These are phyloP conservation scores for Dromaius novaehollandiae DNA, from an alignment of 2,113 vertebrate species.

Conservation along the genomic window DNA sequence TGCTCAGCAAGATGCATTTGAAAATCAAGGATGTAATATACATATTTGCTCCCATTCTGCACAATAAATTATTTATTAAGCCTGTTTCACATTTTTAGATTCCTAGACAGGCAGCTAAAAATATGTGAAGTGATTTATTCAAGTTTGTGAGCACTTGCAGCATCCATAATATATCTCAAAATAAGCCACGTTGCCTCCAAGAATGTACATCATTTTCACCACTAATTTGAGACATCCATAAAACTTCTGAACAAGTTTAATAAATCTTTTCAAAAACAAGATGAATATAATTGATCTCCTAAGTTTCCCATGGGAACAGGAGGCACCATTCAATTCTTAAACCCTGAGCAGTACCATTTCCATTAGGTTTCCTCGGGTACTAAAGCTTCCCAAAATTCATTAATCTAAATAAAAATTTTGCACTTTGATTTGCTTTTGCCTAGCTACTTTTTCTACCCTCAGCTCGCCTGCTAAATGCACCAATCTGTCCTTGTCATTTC, in stretches of 20 bases:
- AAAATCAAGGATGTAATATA: slow-evolving; percentile 22
- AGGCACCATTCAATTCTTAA: background rate
- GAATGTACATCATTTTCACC: background rate
- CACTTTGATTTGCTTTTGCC: background rate
- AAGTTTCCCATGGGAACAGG: background rate
- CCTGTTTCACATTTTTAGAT: slow-evolving; percentile 8
- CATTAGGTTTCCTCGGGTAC: background rate
- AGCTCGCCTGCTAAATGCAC: background rate
- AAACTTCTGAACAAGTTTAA: background rate
- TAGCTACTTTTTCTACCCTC: background rate
- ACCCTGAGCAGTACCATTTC: background rate
- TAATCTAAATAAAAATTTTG: background rate
- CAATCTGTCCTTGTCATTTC: background rate
- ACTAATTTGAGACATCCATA: background rate
- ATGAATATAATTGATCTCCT: background rate
- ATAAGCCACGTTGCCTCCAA: background rate
- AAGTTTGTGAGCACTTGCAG: slow-evolving; percentile 2
- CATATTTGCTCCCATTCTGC: slow-evolving; percentile 32
- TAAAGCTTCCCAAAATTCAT: background rate
- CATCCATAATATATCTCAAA: slow-evolving; percentile 15
- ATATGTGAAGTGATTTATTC: slow-evolving; percentile 47
- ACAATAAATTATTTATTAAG: slow-evolving; percentile 58
- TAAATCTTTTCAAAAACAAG: background rate
- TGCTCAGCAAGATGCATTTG: background rate
- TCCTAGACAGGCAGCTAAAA: slow-evolving; percentile 29